Evolutionary conservation across 2,113 vertebrate genomes (phyloP), one percentile per base, ranked within the genome.

Genomic region (Silurus glanis): DNA sequence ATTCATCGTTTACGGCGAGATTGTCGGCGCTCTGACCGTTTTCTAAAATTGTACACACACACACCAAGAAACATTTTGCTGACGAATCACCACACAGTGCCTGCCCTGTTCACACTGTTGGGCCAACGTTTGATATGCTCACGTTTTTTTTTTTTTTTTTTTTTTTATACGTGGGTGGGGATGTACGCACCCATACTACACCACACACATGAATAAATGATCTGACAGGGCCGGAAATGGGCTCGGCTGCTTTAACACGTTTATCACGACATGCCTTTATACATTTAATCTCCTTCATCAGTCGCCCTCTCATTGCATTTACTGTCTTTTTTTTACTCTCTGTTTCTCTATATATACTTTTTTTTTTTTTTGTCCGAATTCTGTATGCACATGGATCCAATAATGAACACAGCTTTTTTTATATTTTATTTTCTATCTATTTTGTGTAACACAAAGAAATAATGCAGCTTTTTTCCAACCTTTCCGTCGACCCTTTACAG

Each of bases 71-170:
- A 59, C 37, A 3, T 21, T 37, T 75, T 62, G 58, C 21, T 4
- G 59, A 25, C 9, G 28, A 81, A 80, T 61, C 16, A 55, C 64
- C 64, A 83, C 4, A 51, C 62, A 21, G 66, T 71, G 51, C 82
- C 66, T 69, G 14, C 9, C 17, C 14, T 45, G 82, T 71, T 58
- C 66, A 83, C 82, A 83, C 45, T 72, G 82, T 66, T 72, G 82
- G 82, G 82, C 19, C 82, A 72, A 62, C 45, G 82, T 83, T 58
- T 72, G 23, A 62, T 69, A 47, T 12, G 37, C 37, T 37, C 37
- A 37, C 37, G 37, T 37, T 37, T 37, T 37, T 2, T 37, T 37
- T 2, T 37, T 37, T 37, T 2, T 2, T 23, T 19, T 61, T 61
- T 9, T 0, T 66, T 45, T 19, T 79, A 45, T 12, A 6, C 12